Percentiles rank a stretch among this genome's conserved stretches.
These are phyloP conservation scores for Morphnarchus princeps DNA, from an alignment of 2,113 vertebrate genomes.

Conservation along the genomic window DNA sequence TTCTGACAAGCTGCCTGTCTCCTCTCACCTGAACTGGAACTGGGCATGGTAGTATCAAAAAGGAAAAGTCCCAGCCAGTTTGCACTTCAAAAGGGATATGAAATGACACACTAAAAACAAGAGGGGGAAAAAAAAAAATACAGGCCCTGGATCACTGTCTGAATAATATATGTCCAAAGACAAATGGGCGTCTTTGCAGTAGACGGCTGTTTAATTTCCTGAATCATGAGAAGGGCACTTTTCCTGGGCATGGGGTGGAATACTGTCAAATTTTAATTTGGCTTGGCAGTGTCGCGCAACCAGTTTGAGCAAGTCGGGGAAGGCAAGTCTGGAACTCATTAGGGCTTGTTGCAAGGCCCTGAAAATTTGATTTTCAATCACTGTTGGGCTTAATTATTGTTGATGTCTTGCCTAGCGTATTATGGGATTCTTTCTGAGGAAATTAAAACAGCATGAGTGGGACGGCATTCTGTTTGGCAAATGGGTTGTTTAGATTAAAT, in stretches of 20 bases:
- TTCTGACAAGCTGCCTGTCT: background rate
- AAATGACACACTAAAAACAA: background rate
- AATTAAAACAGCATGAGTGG: constrained; percentile 45
- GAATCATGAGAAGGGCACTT: background rate
- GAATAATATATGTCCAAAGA: background rate
- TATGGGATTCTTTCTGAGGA: constrained; percentile 45
- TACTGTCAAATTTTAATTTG: constrained; percentile 6
- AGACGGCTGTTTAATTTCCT: constrained; percentile 12
- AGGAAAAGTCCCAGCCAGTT: background rate
- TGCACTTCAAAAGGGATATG: background rate
- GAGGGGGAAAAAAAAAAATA: background rate
- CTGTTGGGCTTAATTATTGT: constrained; percentile 61
- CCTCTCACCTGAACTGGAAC: background rate
- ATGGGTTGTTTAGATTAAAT: constrained; percentile 24
- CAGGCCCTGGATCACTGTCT: background rate
- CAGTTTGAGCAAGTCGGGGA: background rate
- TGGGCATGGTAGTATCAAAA: background rate
- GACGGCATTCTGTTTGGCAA: background rate
- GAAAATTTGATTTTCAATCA: constrained; percentile 24
- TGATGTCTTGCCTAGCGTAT: constrained; percentile 41
- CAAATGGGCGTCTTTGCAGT: background rate
- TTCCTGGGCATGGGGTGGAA: background rate
- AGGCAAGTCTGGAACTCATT: constrained; percentile 63
- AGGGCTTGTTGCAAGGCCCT: constrained; percentile 15
- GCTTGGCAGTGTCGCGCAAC: constrained; percentile 13